phyloP scores from a whole-genome alignment of 2,113 vertebrate species.

The Melozone crissalis region DNA sequence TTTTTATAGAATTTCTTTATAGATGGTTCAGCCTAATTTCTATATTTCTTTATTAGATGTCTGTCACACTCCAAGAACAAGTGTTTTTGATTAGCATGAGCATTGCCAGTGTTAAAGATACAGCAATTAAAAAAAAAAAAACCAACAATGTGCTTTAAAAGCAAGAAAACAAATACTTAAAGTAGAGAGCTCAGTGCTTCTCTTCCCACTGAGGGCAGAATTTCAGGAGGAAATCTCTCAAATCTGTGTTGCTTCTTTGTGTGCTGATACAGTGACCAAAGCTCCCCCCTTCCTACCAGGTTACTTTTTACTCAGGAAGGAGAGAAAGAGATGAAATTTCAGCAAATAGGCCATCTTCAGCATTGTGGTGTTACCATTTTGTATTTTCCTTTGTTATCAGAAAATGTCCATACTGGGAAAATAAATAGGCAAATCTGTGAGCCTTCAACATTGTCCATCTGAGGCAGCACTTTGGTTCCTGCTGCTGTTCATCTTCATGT shows the following conservation, averaged over 20 bases:
- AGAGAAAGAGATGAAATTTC: not conserved
- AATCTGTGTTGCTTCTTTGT: not conserved
- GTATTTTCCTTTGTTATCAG: not conserved
- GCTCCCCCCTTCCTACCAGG: not conserved
- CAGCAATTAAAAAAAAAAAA: not conserved
- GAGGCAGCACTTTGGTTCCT: not conserved
- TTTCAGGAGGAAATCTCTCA: not conserved
- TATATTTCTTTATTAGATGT: not conserved
- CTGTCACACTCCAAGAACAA: not conserved
- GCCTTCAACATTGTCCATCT: not conserved
- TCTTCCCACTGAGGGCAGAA: not conserved
- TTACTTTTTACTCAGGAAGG: not conserved
- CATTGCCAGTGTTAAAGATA: not conserved
- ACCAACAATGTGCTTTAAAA: not conserved
- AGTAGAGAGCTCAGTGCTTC: not conserved
- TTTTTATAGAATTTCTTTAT: not conserved
- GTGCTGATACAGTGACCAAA: rapidly evolving
- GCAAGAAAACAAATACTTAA: not conserved
- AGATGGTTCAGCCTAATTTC: not conserved
- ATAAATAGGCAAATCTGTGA: not conserved
- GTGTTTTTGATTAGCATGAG: not conserved
- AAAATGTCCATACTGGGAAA: not conserved
- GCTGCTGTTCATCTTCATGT: not conserved
- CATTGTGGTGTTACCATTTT: not conserved
- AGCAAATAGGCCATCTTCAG: not conserved